phyloP scores from a whole-genome alignment of 2,888 invertebrate species.

The Seira sanloemensis region DNA sequence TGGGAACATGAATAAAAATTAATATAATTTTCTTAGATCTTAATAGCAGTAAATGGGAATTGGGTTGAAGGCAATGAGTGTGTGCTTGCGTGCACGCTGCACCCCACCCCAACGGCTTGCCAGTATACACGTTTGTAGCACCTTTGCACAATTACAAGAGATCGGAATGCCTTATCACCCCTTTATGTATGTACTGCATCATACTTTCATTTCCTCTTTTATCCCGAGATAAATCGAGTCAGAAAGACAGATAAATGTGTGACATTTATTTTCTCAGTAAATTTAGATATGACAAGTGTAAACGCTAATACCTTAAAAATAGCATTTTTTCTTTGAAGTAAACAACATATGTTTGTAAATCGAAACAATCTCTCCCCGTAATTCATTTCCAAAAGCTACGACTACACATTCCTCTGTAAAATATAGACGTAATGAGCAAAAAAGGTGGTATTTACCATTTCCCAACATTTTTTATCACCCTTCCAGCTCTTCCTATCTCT shows the following conservation, averaged over 20 bases:
- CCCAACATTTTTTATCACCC: background rate
- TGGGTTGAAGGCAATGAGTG: no score
- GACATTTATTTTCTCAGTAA: background rate
- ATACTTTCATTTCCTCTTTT: no score
- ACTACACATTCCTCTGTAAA: background rate
- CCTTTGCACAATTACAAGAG: no score
- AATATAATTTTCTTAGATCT: background rate
- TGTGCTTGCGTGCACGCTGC: no score
- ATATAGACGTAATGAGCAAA: background rate
- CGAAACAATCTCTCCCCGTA: background rate
- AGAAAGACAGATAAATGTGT: background rate
- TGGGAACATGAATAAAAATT: background rate
- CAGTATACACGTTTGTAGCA: no score
- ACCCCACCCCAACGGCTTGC: no score
- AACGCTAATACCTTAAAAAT: background rate
- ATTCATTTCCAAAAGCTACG: background rate
- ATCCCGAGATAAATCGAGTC: background rate
- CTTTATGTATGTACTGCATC: no score
- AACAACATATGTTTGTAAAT: background rate
- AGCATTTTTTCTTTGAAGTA: background rate
- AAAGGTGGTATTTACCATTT: slow-evolving; percentile 1
- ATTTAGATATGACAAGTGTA: background rate
- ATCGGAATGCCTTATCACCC: no score
- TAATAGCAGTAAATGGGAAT: background rate
- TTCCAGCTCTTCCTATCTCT: background rate